Conservation (phyloP, 2,113 vertebrate species). For the Onychostoma macrolepis region DNA sequence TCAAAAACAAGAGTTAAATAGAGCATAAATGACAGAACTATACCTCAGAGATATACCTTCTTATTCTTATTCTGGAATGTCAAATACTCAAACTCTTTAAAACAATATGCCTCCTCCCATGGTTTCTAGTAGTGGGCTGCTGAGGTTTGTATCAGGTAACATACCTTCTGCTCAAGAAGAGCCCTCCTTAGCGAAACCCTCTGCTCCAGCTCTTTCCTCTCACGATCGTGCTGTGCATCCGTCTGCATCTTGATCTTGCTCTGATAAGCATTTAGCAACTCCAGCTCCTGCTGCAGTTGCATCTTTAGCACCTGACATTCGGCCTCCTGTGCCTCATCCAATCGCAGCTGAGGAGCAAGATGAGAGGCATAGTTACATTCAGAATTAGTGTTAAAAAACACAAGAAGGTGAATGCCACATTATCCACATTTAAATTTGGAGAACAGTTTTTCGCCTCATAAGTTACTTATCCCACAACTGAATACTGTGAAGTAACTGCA, state of each 20-base stretch:
- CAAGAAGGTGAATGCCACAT: not conserved
- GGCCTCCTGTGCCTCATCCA: slow-evolving; percentile 78
- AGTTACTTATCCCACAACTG: not conserved
- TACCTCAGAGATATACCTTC: not conserved
- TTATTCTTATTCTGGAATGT: not conserved
- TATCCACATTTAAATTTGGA: not conserved
- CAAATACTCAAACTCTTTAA: not conserved
- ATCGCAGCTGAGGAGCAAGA: slow-evolving; percentile 64
- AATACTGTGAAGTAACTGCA: not conserved
- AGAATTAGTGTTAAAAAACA: not conserved
- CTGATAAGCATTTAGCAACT: slow-evolving; percentile 79
- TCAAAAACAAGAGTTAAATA: not conserved
- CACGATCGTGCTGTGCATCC: slow-evolving; percentile 77
- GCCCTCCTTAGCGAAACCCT: slow-evolving; percentile 77
- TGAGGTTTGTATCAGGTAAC: not conserved
- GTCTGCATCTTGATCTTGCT: slow-evolving; percentile 82
- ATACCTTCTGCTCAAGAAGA: slow-evolving; percentile 76
- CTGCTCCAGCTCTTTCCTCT: slow-evolving; percentile 77
- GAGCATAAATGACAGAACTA: not conserved
- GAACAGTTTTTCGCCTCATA: not conserved
- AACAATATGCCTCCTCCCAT: not conserved
- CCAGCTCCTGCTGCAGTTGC: slow-evolving; percentile 80
- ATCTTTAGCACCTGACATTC: slow-evolving; percentile 78
- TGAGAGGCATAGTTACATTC: not conserved
- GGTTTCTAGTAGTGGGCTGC: not conserved